Percentiles rank a stretch among this genome's conserved stretches.
These are phyloP conservation scores for Microctonus hyperodae DNA, from an alignment of 2,888 invertebrate genomes.

Conservation along the genomic window DNA sequence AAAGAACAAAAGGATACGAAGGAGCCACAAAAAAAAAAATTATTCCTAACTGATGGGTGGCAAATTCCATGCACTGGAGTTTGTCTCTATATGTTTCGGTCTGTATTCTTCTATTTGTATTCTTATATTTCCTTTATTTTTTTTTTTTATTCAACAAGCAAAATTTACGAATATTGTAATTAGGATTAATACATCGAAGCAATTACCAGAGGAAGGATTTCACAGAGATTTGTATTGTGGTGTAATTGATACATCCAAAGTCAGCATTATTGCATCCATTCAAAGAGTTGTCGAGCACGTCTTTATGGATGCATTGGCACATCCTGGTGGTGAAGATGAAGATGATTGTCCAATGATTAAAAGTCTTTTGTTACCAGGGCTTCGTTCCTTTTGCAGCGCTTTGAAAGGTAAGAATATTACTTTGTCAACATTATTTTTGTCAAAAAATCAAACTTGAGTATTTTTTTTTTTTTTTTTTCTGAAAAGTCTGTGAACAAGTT, in stretches of 20 bases:
- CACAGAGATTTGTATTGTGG: conserved; percentile 84
- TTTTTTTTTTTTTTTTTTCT: too few relatives aligned
- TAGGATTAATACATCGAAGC: conserved; percentile 78
- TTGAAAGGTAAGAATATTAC: conserved; percentile 69
- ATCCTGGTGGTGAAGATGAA: conserved; percentile 80
- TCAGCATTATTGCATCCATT: conserved; percentile 85
- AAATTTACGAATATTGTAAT: conserved; percentile 9
- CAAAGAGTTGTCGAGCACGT: conserved; percentile 88
- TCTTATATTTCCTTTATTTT: background rate
- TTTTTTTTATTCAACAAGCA: background rate
- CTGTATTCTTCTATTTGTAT: background rate
- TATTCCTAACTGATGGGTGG: conserved; percentile 87
- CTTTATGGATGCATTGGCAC: conserved; percentile 88
- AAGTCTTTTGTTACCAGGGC: conserved; percentile 80
- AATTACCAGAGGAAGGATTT: conserved; percentile 91
- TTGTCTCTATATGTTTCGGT: conserved; percentile 84
- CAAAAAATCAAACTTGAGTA: conserved; percentile 5
- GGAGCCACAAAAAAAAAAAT: conserved; percentile 72
- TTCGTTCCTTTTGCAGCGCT: conserved; percentile 89
- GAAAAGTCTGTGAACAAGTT: conserved; percentile 82
- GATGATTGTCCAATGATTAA: conserved; percentile 86
- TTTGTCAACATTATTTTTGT: too few relatives aligned
- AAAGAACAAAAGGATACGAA: conserved; percentile 62
- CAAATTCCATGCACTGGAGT: conserved; percentile 81
- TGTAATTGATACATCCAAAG: conserved; percentile 77